A percentile compares a stretch with the other conserved stretches of the same genome.
Evolutionary conservation across 2,888 invertebrate genomes (phyloP).

Genomic region (Hirtodrosophila cameraria): DNA sequence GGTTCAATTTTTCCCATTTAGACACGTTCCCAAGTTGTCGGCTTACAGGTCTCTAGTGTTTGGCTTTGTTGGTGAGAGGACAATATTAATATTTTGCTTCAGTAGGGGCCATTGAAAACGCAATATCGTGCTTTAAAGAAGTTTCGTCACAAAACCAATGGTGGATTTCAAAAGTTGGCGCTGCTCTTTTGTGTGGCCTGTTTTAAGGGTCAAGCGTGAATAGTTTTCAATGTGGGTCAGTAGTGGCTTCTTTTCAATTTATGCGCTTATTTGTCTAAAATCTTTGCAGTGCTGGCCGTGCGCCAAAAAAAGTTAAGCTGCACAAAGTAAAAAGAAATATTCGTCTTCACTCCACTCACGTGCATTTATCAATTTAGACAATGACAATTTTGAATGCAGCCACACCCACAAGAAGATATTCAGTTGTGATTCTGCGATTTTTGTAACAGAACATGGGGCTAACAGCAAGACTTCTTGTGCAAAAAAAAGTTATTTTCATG

Average conservation of each 20-base stretch:
- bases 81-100: conserved; percentile 45
- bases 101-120: conserved; percentile 8
- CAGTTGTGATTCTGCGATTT: conserved; percentile 41
- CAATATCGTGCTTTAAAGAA: conserved; percentile 41
- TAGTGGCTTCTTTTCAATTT: conserved; percentile 54
- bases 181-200: conserved; percentile 7
- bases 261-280: conserved; percentile 60
- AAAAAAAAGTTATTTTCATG: conserved; percentile 27
- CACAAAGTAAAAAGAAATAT: conserved; percentile 1
- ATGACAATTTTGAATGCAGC: conserved; percentile 36
- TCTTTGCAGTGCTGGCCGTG: conserved; percentile 22
- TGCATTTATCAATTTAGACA: conserved; percentile 60
- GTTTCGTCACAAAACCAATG: conserved; percentile 15
- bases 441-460: conserved; percentile 6
- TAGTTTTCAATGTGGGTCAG: conserved; percentile 51
- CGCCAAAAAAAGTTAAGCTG: conserved; percentile 21
- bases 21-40: conserved; percentile 52
- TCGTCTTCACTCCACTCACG: conserved; percentile 27
- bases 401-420: conserved; percentile 42
- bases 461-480: conserved; percentile 30
- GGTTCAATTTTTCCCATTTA: conserved; percentile 53
- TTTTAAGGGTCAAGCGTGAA: conserved; percentile 44
- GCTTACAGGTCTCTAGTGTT: conserved; percentile 32
- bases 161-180: conserved; percentile 18
- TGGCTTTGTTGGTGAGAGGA: conserved; percentile 26